These are phyloP conservation scores for Andrena praecox DNA, from an alignment of 2,888 invertebrate species.

Conservation along the genomic window DNA sequence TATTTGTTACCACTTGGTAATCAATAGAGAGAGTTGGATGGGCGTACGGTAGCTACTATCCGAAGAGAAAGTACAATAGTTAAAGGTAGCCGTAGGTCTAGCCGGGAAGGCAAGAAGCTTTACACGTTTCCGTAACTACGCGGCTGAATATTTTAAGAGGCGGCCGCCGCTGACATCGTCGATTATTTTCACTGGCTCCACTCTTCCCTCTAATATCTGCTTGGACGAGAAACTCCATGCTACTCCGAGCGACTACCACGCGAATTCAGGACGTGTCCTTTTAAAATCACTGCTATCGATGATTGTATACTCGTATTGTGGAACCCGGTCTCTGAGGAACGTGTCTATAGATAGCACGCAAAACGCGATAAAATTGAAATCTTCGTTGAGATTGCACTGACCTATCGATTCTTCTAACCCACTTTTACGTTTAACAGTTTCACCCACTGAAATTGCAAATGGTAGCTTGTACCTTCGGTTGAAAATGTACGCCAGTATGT, in stretches of 20 bases:
- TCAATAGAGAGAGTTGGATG: conserved; percentile 27
- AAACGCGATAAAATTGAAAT: background rate
- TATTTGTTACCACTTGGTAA: conserved; percentile 35
- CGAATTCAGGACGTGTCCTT: background rate
- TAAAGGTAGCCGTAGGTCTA: conserved; percentile 8
- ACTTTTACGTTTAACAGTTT: background rate
- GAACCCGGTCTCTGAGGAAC: no score
- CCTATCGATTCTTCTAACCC: background rate
- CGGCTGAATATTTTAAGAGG: conserved; percentile 60
- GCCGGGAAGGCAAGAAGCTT: conserved; percentile 24
- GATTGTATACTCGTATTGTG: background rate
- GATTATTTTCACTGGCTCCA: conserved; percentile 58
- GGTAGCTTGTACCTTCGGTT: background rate
- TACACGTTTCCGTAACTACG: conserved; percentile 41
- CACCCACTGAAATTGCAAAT: background rate
- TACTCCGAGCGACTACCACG: background rate
- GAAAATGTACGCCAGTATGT: background rate
- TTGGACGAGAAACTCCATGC: conserved; percentile 32
- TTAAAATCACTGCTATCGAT: background rate
- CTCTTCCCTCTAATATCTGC: conserved; percentile 5
- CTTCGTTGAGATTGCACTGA: background rate
- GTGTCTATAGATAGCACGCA: no score
- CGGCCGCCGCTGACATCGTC: conserved; percentile 24
- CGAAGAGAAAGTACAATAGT: conserved; percentile 21
- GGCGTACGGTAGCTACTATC: conserved; percentile 11